These are phyloP conservation scores for Volucella inanis DNA, from an alignment of 2,888 invertebrate species.

Conservation along the genomic window DNA sequence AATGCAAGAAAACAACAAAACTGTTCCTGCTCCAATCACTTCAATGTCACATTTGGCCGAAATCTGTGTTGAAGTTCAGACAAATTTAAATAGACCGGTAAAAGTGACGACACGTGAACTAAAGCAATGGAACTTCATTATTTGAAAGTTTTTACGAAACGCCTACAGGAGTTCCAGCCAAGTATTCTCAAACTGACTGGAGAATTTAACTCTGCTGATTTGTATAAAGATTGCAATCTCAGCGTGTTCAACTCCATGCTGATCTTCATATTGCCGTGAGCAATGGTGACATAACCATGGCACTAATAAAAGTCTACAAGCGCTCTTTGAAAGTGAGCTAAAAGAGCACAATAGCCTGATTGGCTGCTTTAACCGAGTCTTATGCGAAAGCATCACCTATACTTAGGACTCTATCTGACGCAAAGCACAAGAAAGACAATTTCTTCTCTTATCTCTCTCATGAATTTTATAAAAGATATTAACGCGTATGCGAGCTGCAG, in stretches of 20 bases:
- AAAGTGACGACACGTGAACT: constrained; percentile 94
- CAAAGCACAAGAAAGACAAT: constrained; percentile 88
- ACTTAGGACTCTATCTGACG: constrained; percentile 89
- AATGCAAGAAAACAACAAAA: no score
- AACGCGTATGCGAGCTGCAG: constrained; percentile 95
- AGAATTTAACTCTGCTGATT: constrained; percentile 81
- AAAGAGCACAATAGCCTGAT: constrained; percentile 97
- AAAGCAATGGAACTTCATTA: constrained; percentile 96
- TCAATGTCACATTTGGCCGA: no score
- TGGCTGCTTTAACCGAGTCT: constrained; percentile 93
- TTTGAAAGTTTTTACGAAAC: constrained; percentile 91
- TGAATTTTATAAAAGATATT: constrained; percentile 93
- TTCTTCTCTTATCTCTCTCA: constrained; percentile 85
- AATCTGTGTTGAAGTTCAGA: no score
- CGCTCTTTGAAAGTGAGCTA: constrained; percentile 91
- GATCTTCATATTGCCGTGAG: constrained; percentile 91
- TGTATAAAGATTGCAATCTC: constrained; percentile 89
- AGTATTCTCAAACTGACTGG: constrained; percentile 85
- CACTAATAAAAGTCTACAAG: constrained; percentile 85
- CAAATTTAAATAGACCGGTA: no score
- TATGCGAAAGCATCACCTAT: constrained; percentile 95
- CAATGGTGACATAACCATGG: constrained; percentile 95
- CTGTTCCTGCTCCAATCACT: no score
- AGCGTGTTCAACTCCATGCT: constrained; percentile 90
- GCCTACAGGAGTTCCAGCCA: constrained; percentile 86